Conservation (phyloP, 1,140 invertebrate genomes). For the Diplogasteroides magnus region DNA sequence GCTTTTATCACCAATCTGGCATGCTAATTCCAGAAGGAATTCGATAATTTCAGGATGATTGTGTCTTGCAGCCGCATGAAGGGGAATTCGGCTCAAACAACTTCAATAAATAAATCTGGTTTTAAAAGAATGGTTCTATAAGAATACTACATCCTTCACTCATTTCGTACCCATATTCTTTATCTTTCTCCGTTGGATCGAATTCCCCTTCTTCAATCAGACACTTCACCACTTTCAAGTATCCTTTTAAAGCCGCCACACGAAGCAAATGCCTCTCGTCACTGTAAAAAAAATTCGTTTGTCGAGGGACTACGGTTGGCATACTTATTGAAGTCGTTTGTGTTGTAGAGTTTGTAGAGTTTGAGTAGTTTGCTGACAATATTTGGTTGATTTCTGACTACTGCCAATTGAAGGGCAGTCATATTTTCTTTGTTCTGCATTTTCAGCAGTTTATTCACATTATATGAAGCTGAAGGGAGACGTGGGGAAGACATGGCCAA, state of each 20-base stretch:
- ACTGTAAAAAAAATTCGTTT: conserved; percentile 8
- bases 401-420: conserved; percentile 24
- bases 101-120: too few relatives aligned
- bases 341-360: neutral
- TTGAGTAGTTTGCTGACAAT: conserved; percentile 12
- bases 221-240: conserved; percentile 55
- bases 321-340: conserved; percentile 9
- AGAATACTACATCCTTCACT: too few relatives aligned
- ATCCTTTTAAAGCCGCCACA: conserved; percentile 56
- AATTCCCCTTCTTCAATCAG: conserved; percentile 56
- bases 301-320: too few relatives aligned
- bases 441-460: too few relatives aligned
- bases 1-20: neutral
- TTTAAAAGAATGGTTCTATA: too few relatives aligned
- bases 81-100: conserved; percentile 1
- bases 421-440: conserved; percentile 22
- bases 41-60: conserved; percentile 19
- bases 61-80: conserved; percentile 21
- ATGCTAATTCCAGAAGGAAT: conserved; percentile 7
- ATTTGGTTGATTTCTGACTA: conserved; percentile 18
- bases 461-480: too few relatives aligned
- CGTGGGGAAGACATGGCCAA: neutral
- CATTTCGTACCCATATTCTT: too few relatives aligned
- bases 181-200: conserved; percentile 17
- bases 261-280: conserved; percentile 51